Base-by-base conservation (phyloP, 64 coral and sea anemone species). In the Montipora capricornis region DNA sequence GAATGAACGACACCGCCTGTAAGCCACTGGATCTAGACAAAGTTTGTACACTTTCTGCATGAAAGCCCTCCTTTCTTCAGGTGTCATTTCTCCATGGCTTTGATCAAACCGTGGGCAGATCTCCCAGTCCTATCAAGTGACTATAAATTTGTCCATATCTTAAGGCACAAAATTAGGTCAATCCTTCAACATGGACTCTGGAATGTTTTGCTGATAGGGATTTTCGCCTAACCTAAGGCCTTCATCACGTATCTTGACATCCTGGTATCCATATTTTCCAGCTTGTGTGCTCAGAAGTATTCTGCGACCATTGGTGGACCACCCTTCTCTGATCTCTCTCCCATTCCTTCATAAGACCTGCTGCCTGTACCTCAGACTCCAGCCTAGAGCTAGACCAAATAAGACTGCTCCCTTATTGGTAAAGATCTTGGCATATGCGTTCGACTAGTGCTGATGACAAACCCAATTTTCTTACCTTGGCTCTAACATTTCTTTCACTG, bases 11-110 rank as follows among this genome's bases (percentile, higher is more conserved):
- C 82, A 87, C 75, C 74, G 52, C 82, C 81, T 89, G 78, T 89
- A 94, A n/a, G 92, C 74, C n/a, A 20, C 62, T 49, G 92, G 76
- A 62, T 94, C 92, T 94, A 84, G 85, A 20, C 75, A 78, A 8
- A 93, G 51, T 77, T 68, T 93, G 47, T 49, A 11, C 14, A 85
- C 24, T 58, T 57, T 82, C 79, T 76, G 58, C 78, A 92, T 60
- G 6, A 55, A 71, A 85, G 24, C 71, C 60, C 78, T 76, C 73
- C 91, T 49, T 76, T 93, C 91, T 20, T 93, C 73, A 61, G 58
- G 81, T 8, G 73, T 78, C 55, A 93, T 82, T 66, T 77, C 73
- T 47, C 74, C 70, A 74, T 83, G 76, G 24, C 57, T 55, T 79
- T 77, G 68, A 16, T 57, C 2, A 53, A 87, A 87, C 60, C 87